Conservation (phyloP, 2,113 vertebrate species). For the Coracopsis vasa region DNA sequence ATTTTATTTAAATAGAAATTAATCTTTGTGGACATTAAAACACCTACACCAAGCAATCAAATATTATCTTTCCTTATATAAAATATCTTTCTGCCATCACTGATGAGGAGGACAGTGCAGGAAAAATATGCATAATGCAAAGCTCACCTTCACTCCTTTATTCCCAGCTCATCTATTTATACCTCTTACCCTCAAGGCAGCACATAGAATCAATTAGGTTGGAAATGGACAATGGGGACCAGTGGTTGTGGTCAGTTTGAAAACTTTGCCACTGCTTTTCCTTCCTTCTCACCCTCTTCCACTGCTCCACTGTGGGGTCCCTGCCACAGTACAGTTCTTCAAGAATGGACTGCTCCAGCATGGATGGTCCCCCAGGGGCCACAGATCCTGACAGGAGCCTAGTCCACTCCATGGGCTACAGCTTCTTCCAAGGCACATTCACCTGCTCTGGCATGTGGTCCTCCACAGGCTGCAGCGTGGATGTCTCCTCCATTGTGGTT, state of each 20-base stretch:
- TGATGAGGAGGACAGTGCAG: not conserved
- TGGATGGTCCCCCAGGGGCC: fast-evolving
- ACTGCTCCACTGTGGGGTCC: not conserved
- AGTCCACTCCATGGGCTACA: not conserved
- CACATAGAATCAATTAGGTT: not conserved
- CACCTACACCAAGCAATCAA: not conserved
- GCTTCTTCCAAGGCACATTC: not conserved
- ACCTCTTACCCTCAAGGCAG: not conserved
- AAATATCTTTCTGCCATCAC: not conserved
- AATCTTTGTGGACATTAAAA: not conserved
- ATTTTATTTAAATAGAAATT: not conserved
- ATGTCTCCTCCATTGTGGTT: not conserved
- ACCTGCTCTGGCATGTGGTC: not conserved
- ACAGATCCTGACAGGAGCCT: not conserved
- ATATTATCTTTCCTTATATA: not conserved
- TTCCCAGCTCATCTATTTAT: not conserved
- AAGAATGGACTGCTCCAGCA: not conserved
- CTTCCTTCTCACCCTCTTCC: not conserved
- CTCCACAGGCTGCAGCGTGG: not conserved
- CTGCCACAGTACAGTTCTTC: not conserved
- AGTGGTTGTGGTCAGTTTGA: not conserved
- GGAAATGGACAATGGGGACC: not conserved
- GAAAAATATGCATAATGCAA: not conserved
- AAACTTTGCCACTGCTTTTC: not conserved
- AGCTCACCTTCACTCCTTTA: not conserved